A percentile compares a stretch with the other conserved stretches of the same genome.
Conservation (phyloP, 2,797 vertebrate genomes). For the Gouania willdenowi region DNA sequence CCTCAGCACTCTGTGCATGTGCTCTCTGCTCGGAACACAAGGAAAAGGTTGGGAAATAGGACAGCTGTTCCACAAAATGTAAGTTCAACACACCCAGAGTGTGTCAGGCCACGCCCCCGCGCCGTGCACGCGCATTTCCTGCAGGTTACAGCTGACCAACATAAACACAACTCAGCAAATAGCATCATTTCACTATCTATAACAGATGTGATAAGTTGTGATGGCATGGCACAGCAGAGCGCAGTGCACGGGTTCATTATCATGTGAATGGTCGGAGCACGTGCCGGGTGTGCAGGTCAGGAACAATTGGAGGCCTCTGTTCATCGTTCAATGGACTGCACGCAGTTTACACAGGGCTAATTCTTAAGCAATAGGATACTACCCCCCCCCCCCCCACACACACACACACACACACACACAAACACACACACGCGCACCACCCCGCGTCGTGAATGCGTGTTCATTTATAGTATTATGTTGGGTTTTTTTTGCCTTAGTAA, state of each 20-base stretch:
- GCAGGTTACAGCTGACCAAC: not conserved
- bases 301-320: slow-evolving; percentile 51
- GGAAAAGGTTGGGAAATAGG: slow-evolving; percentile 38
- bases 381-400: not conserved
- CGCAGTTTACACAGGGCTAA: slow-evolving; percentile 56
- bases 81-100: not conserved
- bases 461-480: too few species aligned
- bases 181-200: too few species aligned
- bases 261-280: slow-evolving; percentile 60
- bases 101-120: too few species aligned
- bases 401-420: too few species aligned
- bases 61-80: slow-evolving; percentile 47
- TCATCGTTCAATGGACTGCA: slow-evolving; percentile 60
- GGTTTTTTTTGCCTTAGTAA: too few species aligned
- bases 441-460: too few species aligned
- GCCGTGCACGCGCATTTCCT: too few species aligned
- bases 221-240: slow-evolving; percentile 22
- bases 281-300: slow-evolving; percentile 61
- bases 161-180: not conserved
- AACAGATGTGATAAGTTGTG: slow-evolving; percentile 11
- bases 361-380: slow-evolving; percentile 17
- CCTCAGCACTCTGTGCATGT: slow-evolving; percentile 79
- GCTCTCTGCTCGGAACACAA: slow-evolving; percentile 62
- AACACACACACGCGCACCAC: too few species aligned
- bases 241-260: slow-evolving; percentile 53